These are phyloP conservation scores for Chamaetylas fuelleborni DNA, from an alignment of 2,113 vertebrate genomes.

Conservation along the genomic window DNA sequence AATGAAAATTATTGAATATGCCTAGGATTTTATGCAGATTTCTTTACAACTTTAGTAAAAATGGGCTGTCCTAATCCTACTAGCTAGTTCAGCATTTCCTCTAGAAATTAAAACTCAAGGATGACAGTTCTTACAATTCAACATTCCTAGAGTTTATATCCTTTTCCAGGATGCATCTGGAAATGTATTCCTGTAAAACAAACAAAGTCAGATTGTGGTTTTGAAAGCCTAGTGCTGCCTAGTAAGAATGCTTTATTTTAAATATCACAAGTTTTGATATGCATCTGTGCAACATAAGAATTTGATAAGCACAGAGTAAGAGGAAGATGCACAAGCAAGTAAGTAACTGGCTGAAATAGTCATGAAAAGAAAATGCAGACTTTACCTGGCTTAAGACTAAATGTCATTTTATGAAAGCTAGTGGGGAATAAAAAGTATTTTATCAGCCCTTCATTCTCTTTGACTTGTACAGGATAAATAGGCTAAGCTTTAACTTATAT, in stretches of 20 bases:
- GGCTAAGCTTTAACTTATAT: background rate
- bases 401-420: background rate
- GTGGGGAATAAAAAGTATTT: background rate
- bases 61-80: background rate
- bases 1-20: background rate
- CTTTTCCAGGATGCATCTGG: background rate
- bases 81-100: background rate
- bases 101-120: background rate
- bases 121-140: background rate
- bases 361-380: background rate
- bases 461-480: background rate
- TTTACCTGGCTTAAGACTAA: background rate
- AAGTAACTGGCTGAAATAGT: background rate
- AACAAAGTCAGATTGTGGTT: background rate
- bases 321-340: background rate
- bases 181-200: background rate
- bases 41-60: background rate
- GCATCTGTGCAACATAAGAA: background rate
- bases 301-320: background rate
- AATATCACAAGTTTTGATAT: background rate
- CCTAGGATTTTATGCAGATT: background rate
- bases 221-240: background rate
- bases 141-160: background rate
- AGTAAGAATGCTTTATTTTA: background rate
- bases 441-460: background rate